Base-by-base conservation (phyloP, 1,140 invertebrate genomes). In the Apocrypta bakeri region DNA sequence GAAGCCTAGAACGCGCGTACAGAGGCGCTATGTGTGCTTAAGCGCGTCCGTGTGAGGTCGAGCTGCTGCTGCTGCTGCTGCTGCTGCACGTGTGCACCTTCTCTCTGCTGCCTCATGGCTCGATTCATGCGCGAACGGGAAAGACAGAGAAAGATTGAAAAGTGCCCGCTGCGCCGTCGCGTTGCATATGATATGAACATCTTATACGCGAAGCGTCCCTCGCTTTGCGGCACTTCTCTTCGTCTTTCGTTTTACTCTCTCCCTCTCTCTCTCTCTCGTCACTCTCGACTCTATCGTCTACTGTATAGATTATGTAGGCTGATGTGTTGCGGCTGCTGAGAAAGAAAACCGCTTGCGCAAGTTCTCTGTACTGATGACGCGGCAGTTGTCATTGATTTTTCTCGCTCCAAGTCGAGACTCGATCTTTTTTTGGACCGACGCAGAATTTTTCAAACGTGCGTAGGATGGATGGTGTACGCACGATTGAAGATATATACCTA, bases 41-140 rank as follows among this genome's bases (percentile, higher is more conserved):
- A 56, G 48, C 48, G 21, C 14, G 48, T 56, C 3, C 6, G 17
- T 56, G 48, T 40, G 33, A 72, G 69, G 69, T 4, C 40, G 33
- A 75, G 21, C 77, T 64, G 56, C 73, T 33, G 73, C 73, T 33
- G 48, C 27, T 63, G 73, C 31, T 21, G 24, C 9, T 17, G 29
- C 69, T 71, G 68, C 68, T 71, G 31, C 69, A 37, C 31, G 81
- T 83, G 84, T 80, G 81, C 85, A 74, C 79, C 66, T 69, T 68
- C 77, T 40, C 61, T 33, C 71, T 25, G 21, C 29, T 24, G 56
- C 72, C 74, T 56, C 48, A n/a, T 56, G 21, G 48, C 48, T 56
- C 48, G 48, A 56, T 56, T 56, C 48, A 56, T 56, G 21, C 48
- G 21, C 4, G 21, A 72, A 14, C 2, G 25, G 37, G 29, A 21